Evolutionary conservation across 2,113 vertebrate species (phyloP).

Genomic region (Campylomormyrus numenius): DNA sequence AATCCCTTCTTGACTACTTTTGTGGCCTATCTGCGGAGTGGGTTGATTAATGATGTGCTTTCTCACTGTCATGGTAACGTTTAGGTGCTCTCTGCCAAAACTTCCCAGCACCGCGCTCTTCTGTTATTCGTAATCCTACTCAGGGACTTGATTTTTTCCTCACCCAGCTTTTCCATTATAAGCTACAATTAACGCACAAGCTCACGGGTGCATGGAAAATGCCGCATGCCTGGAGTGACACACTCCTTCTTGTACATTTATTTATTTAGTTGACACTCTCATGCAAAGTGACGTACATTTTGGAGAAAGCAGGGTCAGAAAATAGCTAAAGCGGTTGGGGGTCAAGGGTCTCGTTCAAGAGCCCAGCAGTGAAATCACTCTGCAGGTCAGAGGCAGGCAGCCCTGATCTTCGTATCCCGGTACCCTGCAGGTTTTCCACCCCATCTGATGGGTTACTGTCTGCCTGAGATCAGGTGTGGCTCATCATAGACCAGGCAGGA

Average conservation of each 20-base stretch:
- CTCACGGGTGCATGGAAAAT: neutral
- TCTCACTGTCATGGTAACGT: neutral
- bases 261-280: neutral
- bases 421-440: neutral
- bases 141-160: neutral
- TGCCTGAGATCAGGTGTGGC: neutral
- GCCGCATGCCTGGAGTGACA: neutral
- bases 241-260: neutral
- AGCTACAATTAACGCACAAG: neutral
- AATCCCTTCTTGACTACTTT: conserved; percentile 1
- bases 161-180: neutral
- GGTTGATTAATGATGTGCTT: neutral
- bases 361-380: neutral
- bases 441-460: neutral
- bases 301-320: neutral
- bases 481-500: neutral
- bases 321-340: neutral
- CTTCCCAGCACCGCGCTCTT: neutral
- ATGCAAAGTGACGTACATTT: neutral
- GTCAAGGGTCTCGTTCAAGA: neutral
- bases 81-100: neutral
- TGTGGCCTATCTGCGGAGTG: neutral
- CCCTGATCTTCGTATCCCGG: neutral
- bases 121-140: neutral
- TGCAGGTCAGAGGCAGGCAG: neutral